Base-by-base conservation (phyloP, 2,888 invertebrate genomes). In the Elmis aenea region DNA sequence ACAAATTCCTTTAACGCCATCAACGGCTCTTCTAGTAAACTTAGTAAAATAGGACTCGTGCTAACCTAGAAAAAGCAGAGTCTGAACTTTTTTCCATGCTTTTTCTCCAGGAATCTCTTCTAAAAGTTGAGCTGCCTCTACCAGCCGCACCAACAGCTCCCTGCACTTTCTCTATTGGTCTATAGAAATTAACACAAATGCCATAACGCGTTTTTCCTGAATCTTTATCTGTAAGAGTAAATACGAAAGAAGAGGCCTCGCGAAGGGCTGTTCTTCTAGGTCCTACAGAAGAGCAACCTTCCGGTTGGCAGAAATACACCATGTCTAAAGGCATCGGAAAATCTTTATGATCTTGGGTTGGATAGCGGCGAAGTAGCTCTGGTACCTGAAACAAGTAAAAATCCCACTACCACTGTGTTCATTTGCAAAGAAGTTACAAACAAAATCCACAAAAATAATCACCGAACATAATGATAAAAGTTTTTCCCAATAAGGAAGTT, bases 231-330 rank as follows among this genome's bases (percentile, higher is more conserved):
- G 99, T 99, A 50, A 99, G 77, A 5, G 93, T 93, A 67, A 97
- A 99, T 9, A 97, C 95, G 69, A 99, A 99, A 9, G 96, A 95
- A 14, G 90, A 88, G 31, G 93, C 88, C 67, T 99, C 96, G 40
- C 94, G 75, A 27, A 84, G 72, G 20, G 83, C 82, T 11, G 87
- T 83, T 45, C 88, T 79, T 54, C 90, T 81, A 4, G 92, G 92
- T 8, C 93, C 92, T 43, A 92, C 87, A 44, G 85, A 88, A 46
- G 85, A 85, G 67, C 97, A 99, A 34, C 99, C 99, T 70, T 99
- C 99, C 1, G 99, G 99, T 68, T 99, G 99, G 63, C 99, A 99
- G 72, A 99, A 99, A 70, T 94, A 97, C 13, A 97, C 95, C 81
- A 99, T 96, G 68, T 99, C 99, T 61, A 93, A 75, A 1, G 99